phyloP scores from a whole-genome alignment of 2,797 vertebrate genomes.

The Ciconia nigra region DNA sequence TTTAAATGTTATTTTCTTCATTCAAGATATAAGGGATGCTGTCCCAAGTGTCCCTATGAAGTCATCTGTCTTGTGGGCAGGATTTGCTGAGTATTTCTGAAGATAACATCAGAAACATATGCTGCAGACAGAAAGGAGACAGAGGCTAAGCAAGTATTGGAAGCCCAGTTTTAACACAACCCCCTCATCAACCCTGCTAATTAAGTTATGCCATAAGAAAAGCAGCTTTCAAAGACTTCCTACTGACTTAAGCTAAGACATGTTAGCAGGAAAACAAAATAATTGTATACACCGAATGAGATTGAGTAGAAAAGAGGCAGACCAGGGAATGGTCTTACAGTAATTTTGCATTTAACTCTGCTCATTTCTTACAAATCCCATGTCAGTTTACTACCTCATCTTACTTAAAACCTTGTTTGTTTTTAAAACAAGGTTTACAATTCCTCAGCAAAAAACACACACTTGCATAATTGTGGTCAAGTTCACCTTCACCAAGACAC shows the following conservation, averaged over 20 bases:
- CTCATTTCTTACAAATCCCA: background rate
- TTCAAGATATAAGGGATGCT: background rate
- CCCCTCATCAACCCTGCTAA: background rate
- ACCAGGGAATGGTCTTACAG: background rate
- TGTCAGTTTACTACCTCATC: background rate
- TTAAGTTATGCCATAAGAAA: background rate
- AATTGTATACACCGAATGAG: background rate
- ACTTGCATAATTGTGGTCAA: background rate
- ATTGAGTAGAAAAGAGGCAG: background rate
- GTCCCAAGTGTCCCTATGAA: background rate
- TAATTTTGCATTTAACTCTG: background rate
- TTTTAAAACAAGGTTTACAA: background rate
- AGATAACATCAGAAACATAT: background rate
- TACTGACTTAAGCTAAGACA: background rate
- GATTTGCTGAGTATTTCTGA: background rate
- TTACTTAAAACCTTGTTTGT: background rate
- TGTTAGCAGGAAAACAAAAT: background rate
- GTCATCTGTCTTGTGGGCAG: background rate
- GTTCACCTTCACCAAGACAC: background rate
- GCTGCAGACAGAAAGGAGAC: background rate
- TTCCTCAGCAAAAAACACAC: background rate
- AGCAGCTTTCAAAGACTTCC: background rate
- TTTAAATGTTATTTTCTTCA: background rate
- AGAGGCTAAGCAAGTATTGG: background rate
- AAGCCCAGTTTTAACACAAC: background rate